phyloP scores from a whole-genome alignment of 2,888 invertebrate genomes.

The Melinopterus prodromus region DNA sequence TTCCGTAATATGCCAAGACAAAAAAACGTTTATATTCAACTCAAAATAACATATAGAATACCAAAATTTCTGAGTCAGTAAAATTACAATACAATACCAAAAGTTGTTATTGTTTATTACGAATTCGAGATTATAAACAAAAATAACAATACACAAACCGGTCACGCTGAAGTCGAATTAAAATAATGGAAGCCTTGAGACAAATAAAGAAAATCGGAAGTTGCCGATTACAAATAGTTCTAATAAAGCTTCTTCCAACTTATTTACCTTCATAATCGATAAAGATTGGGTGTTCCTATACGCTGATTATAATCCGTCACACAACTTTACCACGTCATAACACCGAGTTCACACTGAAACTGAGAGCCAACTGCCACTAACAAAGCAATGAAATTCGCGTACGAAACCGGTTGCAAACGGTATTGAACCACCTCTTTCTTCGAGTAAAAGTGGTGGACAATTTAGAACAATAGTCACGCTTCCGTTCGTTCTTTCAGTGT shows the following conservation, averaged over 20 bases:
- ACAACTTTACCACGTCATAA: not conserved
- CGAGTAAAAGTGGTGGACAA: not conserved
- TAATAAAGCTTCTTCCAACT: not conserved
- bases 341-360: not conserved
- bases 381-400: not conserved
- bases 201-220: not conserved
- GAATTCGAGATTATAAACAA: not conserved
- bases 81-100: conserved; percentile 4
- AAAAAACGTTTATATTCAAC: not conserved
- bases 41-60: not conserved
- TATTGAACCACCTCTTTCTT: not conserved
- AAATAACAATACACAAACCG: not conserved
- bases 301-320: not conserved
- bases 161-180: not conserved
- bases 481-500: not conserved
- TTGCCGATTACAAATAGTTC: not conserved
- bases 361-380: not conserved
- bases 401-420: not conserved
- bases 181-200: not conserved
- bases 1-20: not conserved
- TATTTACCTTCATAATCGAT: not conserved
- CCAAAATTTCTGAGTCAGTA: not conserved
- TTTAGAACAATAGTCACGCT: not conserved
- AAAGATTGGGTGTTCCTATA: not conserved
- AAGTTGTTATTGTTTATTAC: not conserved